phyloP scores from a whole-genome alignment of 1,140 invertebrate genomes.

The Pseudomyrmex sp. region DNA sequence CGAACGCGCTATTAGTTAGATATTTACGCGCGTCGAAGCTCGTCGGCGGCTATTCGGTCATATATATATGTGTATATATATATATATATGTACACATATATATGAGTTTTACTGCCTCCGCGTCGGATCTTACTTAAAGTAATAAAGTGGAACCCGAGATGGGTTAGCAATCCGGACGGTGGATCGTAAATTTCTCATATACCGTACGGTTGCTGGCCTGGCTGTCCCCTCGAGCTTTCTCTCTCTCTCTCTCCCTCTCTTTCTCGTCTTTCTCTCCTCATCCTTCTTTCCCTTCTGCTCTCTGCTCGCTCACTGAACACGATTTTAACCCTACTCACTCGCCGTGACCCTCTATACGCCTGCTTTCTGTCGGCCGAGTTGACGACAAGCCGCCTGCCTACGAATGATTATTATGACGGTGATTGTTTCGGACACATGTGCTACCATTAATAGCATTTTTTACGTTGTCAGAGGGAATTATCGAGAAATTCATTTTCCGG shows the following conservation, averaged over 20 bases:
- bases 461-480: not conserved
- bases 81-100: too few species aligned
- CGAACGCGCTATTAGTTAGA: conserved; percentile 30
- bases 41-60: conserved; percentile 49
- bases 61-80: not conserved
- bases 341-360: conserved; percentile 75
- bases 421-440: conserved; percentile 51
- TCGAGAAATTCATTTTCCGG: not conserved
- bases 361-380: conserved; percentile 71
- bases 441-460: conserved; percentile 23
- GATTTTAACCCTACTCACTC: conserved; percentile 72
- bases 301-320: conserved; percentile 33
- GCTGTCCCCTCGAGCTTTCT: conserved; percentile 19
- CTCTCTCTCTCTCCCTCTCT: not conserved
- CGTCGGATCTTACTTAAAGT: conserved; percentile 74
- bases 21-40: conserved; percentile 59
- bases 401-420: conserved; percentile 70
- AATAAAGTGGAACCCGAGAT: conserved; percentile 77
- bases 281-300: conserved; percentile 19
- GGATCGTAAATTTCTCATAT: conserved; percentile 75
- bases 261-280: not conserved
- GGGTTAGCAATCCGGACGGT: conserved; percentile 72
- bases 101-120: conserved; percentile 50
- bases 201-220: conserved; percentile 55
- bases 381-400: conserved; percentile 68